Evolutionary conservation across 1,140 invertebrate genomes (phyloP).

Genomic region (Eubasilissa regina): DNA sequence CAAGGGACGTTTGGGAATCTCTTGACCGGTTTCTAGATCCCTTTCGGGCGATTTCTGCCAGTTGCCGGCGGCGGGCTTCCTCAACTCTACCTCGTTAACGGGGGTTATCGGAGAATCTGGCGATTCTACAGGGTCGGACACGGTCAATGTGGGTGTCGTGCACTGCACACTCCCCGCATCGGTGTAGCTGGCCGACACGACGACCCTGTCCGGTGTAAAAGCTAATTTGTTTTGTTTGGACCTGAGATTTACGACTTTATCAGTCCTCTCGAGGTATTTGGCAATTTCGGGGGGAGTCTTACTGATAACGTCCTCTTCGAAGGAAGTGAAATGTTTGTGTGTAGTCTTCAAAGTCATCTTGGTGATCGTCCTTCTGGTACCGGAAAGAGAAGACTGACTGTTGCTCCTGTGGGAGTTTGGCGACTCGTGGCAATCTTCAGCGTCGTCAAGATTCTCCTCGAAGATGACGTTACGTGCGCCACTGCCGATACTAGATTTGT

Average conservation of each 20-base stretch:
- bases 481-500: slow-evolving; percentile 58
- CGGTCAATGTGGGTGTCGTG: slow-evolving; percentile 30
- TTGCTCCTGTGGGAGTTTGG: slow-evolving; percentile 55
- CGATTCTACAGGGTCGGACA: background rate
- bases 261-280: slow-evolving; percentile 59
- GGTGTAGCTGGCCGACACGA: slow-evolving; percentile 53
- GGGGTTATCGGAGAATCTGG: slow-evolving; percentile 50
- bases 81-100: slow-evolving; percentile 42
- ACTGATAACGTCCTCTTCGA: slow-evolving; percentile 59
- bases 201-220: slow-evolving; percentile 47
- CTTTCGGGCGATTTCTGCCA: slow-evolving; percentile 43
- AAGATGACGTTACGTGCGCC: slow-evolving; percentile 58
- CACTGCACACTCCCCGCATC: slow-evolving; percentile 51
- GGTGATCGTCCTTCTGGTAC: slow-evolving; percentile 44
- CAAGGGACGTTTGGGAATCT: slow-evolving; percentile 54
- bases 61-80: slow-evolving; percentile 40
- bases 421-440: slow-evolving; percentile 52
- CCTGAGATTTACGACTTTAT: slow-evolving; percentile 55
- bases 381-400: slow-evolving; percentile 55
- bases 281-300: slow-evolving; percentile 58
- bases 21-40: slow-evolving; percentile 51
- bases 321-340: slow-evolving; percentile 58
- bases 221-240: slow-evolving; percentile 52
- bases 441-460: slow-evolving; percentile 57
- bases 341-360: slow-evolving; percentile 56